Percentiles rank a stretch among this genome's conserved stretches.
Conservation (phyloP, 2,113 vertebrate species). For the Chaetops frenatus region DNA sequence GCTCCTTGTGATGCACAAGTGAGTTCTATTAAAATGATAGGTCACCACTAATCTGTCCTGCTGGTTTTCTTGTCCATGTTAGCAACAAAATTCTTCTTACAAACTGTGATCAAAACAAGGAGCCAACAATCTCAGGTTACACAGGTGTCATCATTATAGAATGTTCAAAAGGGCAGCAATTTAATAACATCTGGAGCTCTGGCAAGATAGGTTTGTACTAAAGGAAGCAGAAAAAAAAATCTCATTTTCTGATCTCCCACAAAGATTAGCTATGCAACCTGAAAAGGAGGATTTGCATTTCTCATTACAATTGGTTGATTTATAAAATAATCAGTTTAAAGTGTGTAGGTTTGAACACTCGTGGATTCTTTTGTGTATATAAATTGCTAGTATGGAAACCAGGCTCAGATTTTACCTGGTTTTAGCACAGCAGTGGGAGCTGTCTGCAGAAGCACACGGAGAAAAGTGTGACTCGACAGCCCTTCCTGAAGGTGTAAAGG, state of each 20-base stretch:
- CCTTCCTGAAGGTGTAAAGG: not conserved
- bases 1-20: not conserved
- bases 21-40: not conserved
- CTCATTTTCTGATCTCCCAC: not conserved
- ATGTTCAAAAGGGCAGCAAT: not conserved
- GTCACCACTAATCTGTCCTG: not conserved
- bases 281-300: not conserved
- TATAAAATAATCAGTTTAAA: not conserved
- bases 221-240: not conserved
- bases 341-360: not conserved
- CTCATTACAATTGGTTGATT: not conserved
- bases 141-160: not conserved
- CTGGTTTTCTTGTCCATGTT: not conserved
- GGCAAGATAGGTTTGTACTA: not conserved
- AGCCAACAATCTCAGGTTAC: not conserved
- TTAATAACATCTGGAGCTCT: not conserved
- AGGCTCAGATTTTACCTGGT: accelerated
- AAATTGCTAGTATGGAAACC: not conserved
- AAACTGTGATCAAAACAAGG: not conserved
- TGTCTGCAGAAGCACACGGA: accelerated
- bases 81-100: not conserved
- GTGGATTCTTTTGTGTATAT: not conserved
- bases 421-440: not conserved
- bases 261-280: not conserved
- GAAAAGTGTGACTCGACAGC: accelerated